Percentiles rank a stretch among this genome's conserved stretches.
These are phyloP conservation scores for Drosophila nigromelanica DNA, from an alignment of 1,140 invertebrate genomes.

Conservation along the genomic window DNA sequence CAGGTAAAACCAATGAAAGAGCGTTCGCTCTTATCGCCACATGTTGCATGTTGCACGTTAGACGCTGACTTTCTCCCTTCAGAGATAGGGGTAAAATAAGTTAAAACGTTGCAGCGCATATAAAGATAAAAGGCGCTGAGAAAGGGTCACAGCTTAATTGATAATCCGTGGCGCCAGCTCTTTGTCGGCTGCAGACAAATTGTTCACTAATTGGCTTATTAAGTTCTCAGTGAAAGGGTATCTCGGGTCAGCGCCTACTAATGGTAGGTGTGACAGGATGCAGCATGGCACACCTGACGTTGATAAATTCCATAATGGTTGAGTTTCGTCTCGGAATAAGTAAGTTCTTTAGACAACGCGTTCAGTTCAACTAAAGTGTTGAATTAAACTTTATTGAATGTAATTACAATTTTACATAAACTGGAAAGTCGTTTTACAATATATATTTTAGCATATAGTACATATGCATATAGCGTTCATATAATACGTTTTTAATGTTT, in stretches of 20 bases:
- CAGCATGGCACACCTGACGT: not conserved
- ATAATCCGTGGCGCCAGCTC: constrained; percentile 65
- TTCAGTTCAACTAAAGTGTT: constrained; percentile 70
- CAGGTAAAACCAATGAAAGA: constrained; percentile 25
- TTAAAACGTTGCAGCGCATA: not conserved
- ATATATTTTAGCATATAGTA: constrained; percentile 44
- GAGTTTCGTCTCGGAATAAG: too few species aligned
- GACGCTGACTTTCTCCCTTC: constrained; percentile 38
- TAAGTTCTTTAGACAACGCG: not conserved
- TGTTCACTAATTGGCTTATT: constrained; percentile 70
- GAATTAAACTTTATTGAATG: constrained; percentile 82
- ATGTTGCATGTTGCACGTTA: constrained; percentile 36
- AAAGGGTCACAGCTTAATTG: constrained; percentile 55
- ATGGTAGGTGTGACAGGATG: constrained; percentile 42
- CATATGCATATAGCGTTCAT: constrained; percentile 57
- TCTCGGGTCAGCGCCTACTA: constrained; percentile 2
- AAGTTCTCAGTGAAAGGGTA: not conserved
- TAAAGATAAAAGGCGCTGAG: constrained; percentile 5
- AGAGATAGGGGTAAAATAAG: constrained; percentile 6
- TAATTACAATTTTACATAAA: constrained; percentile 83
- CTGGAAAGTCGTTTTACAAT: constrained; percentile 80
- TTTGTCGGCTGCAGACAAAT: constrained; percentile 55
- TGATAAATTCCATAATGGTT: constrained; percentile 1
- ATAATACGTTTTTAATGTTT: constrained; percentile 33
- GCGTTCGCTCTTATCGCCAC: constrained; percentile 25